A percentile compares a stretch with the other conserved stretches of the same genome.
Conservation (phyloP, 2,888 invertebrate species). For the Archips xylosteana region DNA sequence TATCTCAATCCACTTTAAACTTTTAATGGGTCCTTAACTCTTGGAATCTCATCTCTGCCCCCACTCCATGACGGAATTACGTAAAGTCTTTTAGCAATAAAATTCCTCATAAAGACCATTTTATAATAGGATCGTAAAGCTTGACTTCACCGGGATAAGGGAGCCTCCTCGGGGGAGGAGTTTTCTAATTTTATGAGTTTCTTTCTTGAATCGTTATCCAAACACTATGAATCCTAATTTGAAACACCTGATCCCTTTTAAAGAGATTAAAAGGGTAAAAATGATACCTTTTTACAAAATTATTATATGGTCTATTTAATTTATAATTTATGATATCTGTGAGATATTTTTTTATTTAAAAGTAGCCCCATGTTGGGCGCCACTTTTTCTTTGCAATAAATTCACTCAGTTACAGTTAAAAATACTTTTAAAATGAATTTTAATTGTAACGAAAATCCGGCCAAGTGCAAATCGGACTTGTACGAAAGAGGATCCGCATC, state of each 20-base stretch:
- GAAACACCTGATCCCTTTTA: constrained; percentile 58
- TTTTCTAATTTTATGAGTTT: constrained; percentile 77
- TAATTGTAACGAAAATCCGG: too few species aligned
- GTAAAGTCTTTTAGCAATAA: constrained; percentile 83
- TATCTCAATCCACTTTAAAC: constrained; percentile 65
- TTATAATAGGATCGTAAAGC: constrained; percentile 84
- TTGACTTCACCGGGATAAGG: constrained; percentile 65
- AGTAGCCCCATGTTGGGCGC: constrained; percentile 17
- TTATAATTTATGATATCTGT: background rate
- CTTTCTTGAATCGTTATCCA: constrained; percentile 68
- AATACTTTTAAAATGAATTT: too few species aligned
- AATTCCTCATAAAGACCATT: constrained; percentile 82
- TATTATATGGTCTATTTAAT: background rate
- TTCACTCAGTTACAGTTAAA: too few species aligned
- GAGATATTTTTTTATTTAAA: too few species aligned
- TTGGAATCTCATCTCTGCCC: constrained; percentile 76
- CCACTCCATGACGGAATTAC: constrained; percentile 81
- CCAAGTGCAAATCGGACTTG: too few species aligned
- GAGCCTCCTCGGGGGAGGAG: constrained; percentile 58
- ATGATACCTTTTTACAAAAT: background rate
- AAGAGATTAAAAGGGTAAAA: constrained; percentile 11
- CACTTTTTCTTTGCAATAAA: background rate
- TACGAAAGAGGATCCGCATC: too few species aligned
- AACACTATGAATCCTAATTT: constrained; percentile 61
- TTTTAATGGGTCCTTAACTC: constrained; percentile 76